Conservation (phyloP, 2,113 vertebrate genomes). For the Dinomys branickii region DNA sequence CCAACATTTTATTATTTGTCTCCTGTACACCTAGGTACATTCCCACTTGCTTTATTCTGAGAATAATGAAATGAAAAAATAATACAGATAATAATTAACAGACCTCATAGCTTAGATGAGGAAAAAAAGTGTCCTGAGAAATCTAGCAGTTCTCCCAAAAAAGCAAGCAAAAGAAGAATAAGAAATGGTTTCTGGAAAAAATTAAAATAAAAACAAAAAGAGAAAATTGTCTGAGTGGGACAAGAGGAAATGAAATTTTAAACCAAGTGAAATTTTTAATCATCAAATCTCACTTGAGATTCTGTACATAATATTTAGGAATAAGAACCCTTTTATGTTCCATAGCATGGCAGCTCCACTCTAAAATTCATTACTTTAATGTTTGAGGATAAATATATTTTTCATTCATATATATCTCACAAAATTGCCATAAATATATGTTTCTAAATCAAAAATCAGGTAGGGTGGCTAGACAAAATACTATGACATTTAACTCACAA, state of each 20-base stretch:
- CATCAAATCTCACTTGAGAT: neutral
- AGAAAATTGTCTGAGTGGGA: neutral
- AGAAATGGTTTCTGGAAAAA: neutral
- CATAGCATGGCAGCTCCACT: neutral
- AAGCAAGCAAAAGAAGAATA: conserved; percentile 39
- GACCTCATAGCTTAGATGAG: conserved; percentile 38
- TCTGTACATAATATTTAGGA: neutral
- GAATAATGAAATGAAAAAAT: conserved; percentile 62
- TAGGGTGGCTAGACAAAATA: neutral
- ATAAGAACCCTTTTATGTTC: neutral
- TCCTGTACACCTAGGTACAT: conserved; percentile 33
- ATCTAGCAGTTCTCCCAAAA: neutral
- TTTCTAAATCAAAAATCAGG: neutral
- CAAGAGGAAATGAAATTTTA: neutral
- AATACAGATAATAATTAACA: neutral
- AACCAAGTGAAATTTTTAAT: conserved; percentile 20
- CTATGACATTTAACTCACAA: conserved; percentile 5
- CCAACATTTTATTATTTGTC: conserved; percentile 74
- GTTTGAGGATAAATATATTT: neutral
- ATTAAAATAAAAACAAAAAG: neutral
- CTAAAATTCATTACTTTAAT: neutral
- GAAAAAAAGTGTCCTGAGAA: conserved; percentile 57
- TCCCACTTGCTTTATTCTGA: conserved; percentile 66
- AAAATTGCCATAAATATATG: neutral
- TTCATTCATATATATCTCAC: neutral